Evolutionary conservation across 2,888 invertebrate species (phyloP), one percentile per base, ranked within the genome.

Genomic region (Synergus japonicus): DNA sequence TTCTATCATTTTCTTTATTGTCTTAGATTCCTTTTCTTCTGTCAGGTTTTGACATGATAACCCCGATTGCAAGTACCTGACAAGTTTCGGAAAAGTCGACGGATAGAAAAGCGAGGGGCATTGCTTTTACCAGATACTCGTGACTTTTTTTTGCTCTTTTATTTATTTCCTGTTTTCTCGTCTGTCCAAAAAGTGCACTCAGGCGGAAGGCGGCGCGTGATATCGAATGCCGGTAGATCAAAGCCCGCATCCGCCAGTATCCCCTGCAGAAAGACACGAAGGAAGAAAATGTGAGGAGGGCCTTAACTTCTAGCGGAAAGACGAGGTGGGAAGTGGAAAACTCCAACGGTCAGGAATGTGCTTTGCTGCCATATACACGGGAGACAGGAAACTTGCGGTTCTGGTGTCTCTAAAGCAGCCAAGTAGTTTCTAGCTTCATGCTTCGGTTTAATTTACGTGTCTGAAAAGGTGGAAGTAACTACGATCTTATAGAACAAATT

Each of bases 151-250:
- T 79, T 64, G 67, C 69, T n/a, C 66, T 82, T 81, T 46, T 78
- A 76, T 85, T 87, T 85, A 86, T 85, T 85, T 86, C 84, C 84
- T 83, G 82, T 81, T 80, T 82, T 80, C 73, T 67, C 76, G 76
- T 83, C 84, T 76, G 81, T 83, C 81, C 82, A 83, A 88, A 85
- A 86, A 84, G 87, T 85, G 87, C 85, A 85, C 82, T 84, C 84
- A 84, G 77, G 80, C 83, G 86, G 83, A 88, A 85, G 83, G 80
- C 82, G 79, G 76, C 82, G 76, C 83, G 84, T 85, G 86, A 86
- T 88, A 87, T 88, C 85, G 86, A 83, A 88, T 84, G 83, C 84
- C 82, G 85, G 82, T 85, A 86, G 88, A 88, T 88, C 88, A 88
- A 88, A 88, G 88, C 86, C 83, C 84, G 83, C 84, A 85, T 83